These are phyloP conservation scores for Caenorhabditis becei DNA, from an alignment of 2,888 invertebrate species.

Conservation along the genomic window DNA sequence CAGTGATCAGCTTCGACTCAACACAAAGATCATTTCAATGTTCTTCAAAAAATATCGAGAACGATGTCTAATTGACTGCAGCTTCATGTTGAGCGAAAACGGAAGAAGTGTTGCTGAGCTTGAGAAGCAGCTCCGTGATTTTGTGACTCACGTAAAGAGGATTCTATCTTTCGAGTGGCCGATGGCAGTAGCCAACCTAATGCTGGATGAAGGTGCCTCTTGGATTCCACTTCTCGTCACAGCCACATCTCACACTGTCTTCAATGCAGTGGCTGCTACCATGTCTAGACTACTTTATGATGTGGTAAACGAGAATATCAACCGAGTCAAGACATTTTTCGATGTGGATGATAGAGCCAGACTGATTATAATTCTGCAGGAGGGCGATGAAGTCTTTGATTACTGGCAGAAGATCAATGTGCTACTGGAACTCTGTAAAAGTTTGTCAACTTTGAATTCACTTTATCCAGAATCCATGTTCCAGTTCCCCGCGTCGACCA, in stretches of 20 bases:
- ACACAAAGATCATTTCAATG: constrained; percentile 56
- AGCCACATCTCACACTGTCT: constrained; percentile 56
- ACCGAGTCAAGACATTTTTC: constrained; percentile 51
- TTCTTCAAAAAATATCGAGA: constrained; percentile 57
- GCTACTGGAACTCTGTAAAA: constrained; percentile 53
- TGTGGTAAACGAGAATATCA: constrained; percentile 63
- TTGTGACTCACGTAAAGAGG: constrained; percentile 60
- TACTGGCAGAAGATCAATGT: constrained; percentile 58
- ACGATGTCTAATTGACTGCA: constrained; percentile 56
- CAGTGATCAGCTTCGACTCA: constrained; percentile 48
- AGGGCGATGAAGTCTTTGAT: constrained; percentile 52
- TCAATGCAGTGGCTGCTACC: constrained; percentile 69
- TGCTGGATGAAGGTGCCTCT: constrained; percentile 67
- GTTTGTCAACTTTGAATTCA: constrained; percentile 21
- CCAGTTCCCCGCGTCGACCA: constrained; percentile 69
- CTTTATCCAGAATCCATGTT: background rate
- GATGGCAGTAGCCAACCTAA: constrained; percentile 66
- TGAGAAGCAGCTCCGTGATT: constrained; percentile 59
- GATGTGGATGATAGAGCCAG: constrained; percentile 45
- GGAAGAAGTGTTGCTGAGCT: constrained; percentile 59
- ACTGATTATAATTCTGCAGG: constrained; percentile 44
- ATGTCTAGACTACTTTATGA: constrained; percentile 65
- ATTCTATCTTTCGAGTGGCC: constrained; percentile 68
- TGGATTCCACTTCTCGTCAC: constrained; percentile 68
- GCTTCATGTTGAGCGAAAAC: constrained; percentile 56